phyloP scores from a whole-genome alignment of 2,888 invertebrate species.

The Myathropa florea region DNA sequence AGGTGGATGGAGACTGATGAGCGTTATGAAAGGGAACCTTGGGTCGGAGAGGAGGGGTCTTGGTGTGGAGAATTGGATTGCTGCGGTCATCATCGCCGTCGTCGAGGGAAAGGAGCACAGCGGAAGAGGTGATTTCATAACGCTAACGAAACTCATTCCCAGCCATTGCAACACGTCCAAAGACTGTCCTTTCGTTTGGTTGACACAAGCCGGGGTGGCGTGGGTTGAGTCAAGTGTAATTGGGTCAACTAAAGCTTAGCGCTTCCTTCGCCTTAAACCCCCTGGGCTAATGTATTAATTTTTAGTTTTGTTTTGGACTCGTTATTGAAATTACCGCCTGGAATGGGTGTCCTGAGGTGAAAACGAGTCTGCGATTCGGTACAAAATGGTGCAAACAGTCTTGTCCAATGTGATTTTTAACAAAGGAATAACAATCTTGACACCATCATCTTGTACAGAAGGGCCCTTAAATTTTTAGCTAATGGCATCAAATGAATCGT shows the following conservation, averaged over 20 bases:
- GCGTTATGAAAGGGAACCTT: neutral
- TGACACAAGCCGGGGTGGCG: neutral
- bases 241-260: neutral
- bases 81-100: neutral
- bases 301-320: neutral
- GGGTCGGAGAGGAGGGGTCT: neutral
- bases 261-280: neutral
- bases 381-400: no score
- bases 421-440: no score
- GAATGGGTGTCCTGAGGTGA: neutral
- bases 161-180: neutral
- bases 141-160: slow-evolving; percentile 45
- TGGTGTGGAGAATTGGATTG: neutral
- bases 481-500: no score
- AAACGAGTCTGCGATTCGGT: no score
- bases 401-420: no score
- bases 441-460: no score
- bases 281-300: neutral
- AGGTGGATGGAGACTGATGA: neutral
- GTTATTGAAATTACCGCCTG: neutral
- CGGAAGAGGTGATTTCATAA: slow-evolving; percentile 53
- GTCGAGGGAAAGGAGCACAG: neutral
- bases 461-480: no score
- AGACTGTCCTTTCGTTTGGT: neutral
- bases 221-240: neutral